A percentile compares a stretch with the other conserved stretches of the same genome.
Evolutionary conservation across 2,888 invertebrate genomes (phyloP).

Genomic region (Aporophyla lueneburgensis): DNA sequence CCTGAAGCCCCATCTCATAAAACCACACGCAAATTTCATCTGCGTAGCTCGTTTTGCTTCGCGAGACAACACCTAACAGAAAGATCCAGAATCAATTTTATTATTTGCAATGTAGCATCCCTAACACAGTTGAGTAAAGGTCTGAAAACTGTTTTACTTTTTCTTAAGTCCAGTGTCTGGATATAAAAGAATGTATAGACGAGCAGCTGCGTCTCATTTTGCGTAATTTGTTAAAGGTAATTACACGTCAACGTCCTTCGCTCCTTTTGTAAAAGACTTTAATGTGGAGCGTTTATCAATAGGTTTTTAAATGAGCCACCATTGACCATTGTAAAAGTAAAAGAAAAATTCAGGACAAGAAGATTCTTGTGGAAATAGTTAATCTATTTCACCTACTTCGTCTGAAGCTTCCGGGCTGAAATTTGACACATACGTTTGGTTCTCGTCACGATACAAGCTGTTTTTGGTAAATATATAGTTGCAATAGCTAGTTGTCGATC

Average conservation of each 20-base stretch:
- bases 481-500: neutral
- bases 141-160: conserved; percentile 54
- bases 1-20: too few species aligned
- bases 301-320: conserved; percentile 18
- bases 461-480: too few species aligned
- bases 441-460: too few species aligned
- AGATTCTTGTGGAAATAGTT: neutral
- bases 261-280: conserved; percentile 19
- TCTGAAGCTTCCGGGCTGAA: too few species aligned
- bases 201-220: conserved; percentile 55
- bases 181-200: conserved; percentile 41
- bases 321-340: neutral
- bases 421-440: too few species aligned
- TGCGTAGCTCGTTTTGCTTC: too few species aligned
- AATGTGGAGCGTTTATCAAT: conserved; percentile 26
- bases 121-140: conserved; percentile 27
- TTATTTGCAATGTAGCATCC: conserved; percentile 39
- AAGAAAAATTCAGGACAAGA: neutral
- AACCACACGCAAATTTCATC: too few species aligned
- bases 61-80: too few species aligned
- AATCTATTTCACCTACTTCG: too few species aligned
- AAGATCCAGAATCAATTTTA: too few species aligned
- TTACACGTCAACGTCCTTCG: conserved; percentile 45
- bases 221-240: conserved; percentile 57
- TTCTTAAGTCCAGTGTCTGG: conserved; percentile 33